phyloP scores from a whole-genome alignment of 2,113 vertebrate species.

The Chionis minor region DNA sequence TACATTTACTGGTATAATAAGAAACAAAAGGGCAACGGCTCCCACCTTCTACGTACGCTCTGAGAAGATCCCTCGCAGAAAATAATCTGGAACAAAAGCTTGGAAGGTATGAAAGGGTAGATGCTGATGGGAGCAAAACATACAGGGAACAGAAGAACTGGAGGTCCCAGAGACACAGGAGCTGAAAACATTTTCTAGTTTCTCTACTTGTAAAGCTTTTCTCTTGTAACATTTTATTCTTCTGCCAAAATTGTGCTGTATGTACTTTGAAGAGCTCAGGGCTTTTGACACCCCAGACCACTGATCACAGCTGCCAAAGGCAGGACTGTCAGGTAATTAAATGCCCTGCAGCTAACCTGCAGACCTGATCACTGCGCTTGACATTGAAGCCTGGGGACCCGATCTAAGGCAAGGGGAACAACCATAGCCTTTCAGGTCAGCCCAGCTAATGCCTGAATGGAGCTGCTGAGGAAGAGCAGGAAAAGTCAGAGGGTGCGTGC shows the following conservation, averaged over 20 bases:
- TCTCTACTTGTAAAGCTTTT: neutral
- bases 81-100: neutral
- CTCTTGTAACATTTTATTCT: neutral
- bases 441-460: neutral
- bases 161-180: neutral
- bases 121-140: neutral
- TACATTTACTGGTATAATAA: neutral
- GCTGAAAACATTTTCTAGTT: neutral
- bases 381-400: neutral
- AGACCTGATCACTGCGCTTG: neutral
- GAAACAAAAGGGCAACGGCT: neutral
- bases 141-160: neutral
- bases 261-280: neutral
- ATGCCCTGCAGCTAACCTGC: neutral
- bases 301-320: neutral
- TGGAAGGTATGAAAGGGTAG: neutral
- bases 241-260: neutral
- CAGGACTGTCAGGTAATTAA: neutral
- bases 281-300: neutral
- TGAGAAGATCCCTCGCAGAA: neutral
- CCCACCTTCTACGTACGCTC: fast-evolving
- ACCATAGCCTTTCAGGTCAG: neutral
- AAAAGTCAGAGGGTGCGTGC: neutral
- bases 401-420: neutral
- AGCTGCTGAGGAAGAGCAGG: neutral